These are phyloP conservation scores for Trachelus tabidus DNA, from an alignment of 2,888 invertebrate species.

Conservation along the genomic window DNA sequence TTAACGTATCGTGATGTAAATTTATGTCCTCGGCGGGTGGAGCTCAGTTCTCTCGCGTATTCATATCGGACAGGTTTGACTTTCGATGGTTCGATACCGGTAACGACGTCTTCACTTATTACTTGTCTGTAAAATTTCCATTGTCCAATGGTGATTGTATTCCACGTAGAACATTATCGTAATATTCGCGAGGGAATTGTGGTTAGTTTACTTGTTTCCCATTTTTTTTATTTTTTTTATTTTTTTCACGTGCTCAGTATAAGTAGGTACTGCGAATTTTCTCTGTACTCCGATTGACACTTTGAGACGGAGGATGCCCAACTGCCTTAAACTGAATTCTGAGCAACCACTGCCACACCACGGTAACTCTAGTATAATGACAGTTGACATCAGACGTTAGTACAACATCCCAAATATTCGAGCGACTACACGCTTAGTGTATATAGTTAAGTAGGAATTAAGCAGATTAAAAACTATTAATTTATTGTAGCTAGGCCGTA, in stretches of 20 bases:
- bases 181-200: neutral
- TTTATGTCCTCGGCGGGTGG: neutral
- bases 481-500: constrained; percentile 59
- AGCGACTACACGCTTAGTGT: constrained; percentile 46
- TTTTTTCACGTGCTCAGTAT: neutral
- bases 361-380: neutral
- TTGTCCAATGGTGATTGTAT: neutral
- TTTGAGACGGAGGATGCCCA: constrained; percentile 41
- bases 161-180: neutral
- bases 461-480: constrained; percentile 47
- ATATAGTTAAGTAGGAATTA: constrained; percentile 54
- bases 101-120: neutral
- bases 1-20: neutral
- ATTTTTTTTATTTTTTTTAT: neutral
- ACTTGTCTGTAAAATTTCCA: neutral
- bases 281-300: constrained; percentile 27
- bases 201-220: neutral
- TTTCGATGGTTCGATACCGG: neutral
- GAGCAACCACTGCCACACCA: constrained; percentile 54
- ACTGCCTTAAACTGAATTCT: constrained; percentile 55
- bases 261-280: constrained; percentile 3
- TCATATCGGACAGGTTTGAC: neutral
- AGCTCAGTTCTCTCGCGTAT: neutral
- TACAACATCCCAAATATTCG: constrained; percentile 29
- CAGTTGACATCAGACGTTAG: constrained; percentile 20